Base-by-base conservation (phyloP, 1,140 invertebrate genomes). In the Scaptomyza montana region DNA sequence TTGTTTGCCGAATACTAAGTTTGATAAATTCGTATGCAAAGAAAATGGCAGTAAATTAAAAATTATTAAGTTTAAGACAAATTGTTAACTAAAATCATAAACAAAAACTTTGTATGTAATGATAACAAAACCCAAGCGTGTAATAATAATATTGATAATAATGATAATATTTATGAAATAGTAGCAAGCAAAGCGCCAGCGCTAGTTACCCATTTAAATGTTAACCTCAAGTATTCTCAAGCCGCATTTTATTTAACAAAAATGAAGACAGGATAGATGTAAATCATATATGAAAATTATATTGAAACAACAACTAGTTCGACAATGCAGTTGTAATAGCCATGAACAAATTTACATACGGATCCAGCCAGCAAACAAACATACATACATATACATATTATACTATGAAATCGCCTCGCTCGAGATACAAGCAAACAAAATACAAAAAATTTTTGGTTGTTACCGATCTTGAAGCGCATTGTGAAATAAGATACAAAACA, bases 171-270 rank as follows among this genome's bases (percentile, higher is more conserved):
- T 55, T 57, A 69, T 57, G 39, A 51, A 65, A 64, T 51, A 62
- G 21, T 55, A 80, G 56, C 61, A 59, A 79, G 70, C 69, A 53
- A 64, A 69, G 69, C 64, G 75, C 63, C 62, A 78, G 50, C 66
- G 62, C 68, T 69, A 80, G 65, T 69, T 76, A 78, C 71, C 82
- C 75, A 73, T 67, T 78, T 76, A 82, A 87, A 87, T 89, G 84
- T 89, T 84, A 89, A 87, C 79, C 84, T 77, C 82, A 89, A 89
- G 85, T 89, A 89, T 89, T 87, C 81, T 89, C 79, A 80, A 41
- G 80, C 66, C 51, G 85, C 84, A 89, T 89, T 89, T 89, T 84
- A 89, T 77, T 78, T 74, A 82, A 87, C 49, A 39, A 64, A 56
- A 69, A 62, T 65, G 56, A 59, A 75, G 66, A 71, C 43, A 65